Evolutionary conservation across 2,888 invertebrate genomes (phyloP).

Genomic region (Hydropsyche betteni): DNA sequence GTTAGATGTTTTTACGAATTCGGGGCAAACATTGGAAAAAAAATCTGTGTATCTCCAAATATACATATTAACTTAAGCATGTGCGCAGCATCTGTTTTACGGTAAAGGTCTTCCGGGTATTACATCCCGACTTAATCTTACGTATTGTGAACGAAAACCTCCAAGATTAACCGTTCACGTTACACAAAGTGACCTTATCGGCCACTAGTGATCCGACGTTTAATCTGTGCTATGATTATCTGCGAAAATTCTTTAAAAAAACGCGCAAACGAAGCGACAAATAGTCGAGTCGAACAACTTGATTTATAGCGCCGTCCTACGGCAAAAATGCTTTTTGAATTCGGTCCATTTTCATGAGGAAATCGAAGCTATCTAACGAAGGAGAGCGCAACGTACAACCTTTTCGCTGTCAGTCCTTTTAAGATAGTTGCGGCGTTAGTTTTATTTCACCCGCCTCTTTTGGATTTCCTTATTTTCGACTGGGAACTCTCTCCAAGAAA

Average conservation of each 20-base stretch:
- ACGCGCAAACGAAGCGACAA: background rate
- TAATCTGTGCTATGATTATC: background rate
- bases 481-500: background rate
- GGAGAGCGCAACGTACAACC: background rate
- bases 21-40: too few relatives aligned
- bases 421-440: background rate
- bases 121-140: conserved; percentile 19
- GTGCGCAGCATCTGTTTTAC: conserved; percentile 21
- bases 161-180: conserved; percentile 25
- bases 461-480: conserved; percentile 26
- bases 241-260: background rate
- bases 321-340: background rate
- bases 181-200: conserved; percentile 20
- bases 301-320: background rate
- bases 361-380: conserved; percentile 2
- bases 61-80: too few relatives aligned
- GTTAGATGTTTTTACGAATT: too few relatives aligned
- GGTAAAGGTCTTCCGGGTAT: conserved; percentile 10
- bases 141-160: conserved; percentile 24
- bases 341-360: conserved; percentile 1
- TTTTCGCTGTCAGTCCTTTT: conserved; percentile 17
- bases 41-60: too few relatives aligned
- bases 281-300: too few relatives aligned
- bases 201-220: background rate
- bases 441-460: conserved; percentile 28